A percentile compares a stretch with the other conserved stretches of the same genome.
Evolutionary conservation across 2,797 vertebrate species (phyloP).

Genomic region (Huso huso): DNA sequence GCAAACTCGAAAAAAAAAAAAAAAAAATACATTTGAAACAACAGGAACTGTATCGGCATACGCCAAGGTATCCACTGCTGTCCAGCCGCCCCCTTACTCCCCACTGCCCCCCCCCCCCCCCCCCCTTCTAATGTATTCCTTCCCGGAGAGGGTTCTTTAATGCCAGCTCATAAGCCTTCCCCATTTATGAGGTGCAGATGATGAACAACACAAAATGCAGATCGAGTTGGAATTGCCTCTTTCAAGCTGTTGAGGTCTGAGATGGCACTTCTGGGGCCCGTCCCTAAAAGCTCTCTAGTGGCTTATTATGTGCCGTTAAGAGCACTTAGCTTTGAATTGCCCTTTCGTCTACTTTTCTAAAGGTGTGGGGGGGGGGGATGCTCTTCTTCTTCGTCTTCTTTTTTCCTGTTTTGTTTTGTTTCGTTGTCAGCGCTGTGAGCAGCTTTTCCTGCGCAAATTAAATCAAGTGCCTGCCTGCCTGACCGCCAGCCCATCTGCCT

Average conservation of each 20-base stretch:
- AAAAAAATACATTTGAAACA: conserved; percentile 2
- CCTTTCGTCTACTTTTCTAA: conserved; percentile 76
- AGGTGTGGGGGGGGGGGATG: conserved; percentile 31
- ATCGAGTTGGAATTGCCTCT: conserved; percentile 89
- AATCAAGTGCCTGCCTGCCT: background rate
- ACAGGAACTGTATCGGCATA: background rate
- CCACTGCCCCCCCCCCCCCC: background rate
- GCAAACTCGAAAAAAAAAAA: conserved; percentile 29
- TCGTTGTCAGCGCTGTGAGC: background rate
- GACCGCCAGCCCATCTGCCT: background rate
- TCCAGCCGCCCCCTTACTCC: conserved; percentile 1
- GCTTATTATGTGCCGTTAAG: conserved; percentile 95
- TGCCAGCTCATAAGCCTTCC: conserved; percentile 7
- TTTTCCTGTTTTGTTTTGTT: background rate
- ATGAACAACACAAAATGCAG: conserved; percentile 74
- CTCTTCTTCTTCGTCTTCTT: conserved; percentile 55
- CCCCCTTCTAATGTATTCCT: background rate
- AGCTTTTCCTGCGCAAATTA: background rate
- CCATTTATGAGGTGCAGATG: conserved; percentile 31
- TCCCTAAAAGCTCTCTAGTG: conserved; percentile 85
- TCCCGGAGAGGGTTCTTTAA: background rate
- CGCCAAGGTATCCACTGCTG: background rate
- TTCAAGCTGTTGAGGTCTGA: conserved; percentile 83
- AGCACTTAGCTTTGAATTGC: conserved; percentile 97
- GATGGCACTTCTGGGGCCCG: conserved; percentile 65